A percentile compares a stretch with the other conserved stretches of the same genome.
phyloP scores from a whole-genome alignment of 2,888 invertebrate species.

The Torymus auratus region DNA sequence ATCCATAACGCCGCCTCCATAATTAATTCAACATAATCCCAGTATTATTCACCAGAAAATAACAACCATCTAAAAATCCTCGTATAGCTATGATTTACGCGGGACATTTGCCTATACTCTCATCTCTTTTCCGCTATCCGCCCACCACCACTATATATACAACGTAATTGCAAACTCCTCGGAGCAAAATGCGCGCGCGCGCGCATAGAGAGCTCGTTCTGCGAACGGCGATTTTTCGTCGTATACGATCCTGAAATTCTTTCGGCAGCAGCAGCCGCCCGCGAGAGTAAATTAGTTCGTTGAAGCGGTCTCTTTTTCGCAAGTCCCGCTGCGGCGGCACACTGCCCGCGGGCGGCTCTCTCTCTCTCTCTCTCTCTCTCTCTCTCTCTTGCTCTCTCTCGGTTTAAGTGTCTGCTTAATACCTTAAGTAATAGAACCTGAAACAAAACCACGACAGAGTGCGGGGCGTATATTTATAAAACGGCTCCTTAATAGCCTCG shows the following conservation, averaged over 20 bases:
- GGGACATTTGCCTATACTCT: no score
- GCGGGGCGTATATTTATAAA: constrained; percentile 36
- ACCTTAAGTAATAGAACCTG: constrained; percentile 52
- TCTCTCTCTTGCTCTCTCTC: not conserved
- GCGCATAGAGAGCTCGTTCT: constrained; percentile 26
- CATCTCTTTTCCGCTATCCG: no score
- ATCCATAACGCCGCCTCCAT: no score
- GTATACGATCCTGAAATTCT: constrained; percentile 40
- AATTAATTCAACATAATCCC: no score
- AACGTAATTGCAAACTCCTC: constrained; percentile 34
- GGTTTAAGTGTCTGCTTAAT: constrained; percentile 54
- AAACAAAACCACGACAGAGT: constrained; percentile 37
- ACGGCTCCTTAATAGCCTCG: constrained; percentile 39
- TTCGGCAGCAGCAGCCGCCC: constrained; percentile 34
- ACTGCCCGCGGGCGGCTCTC: constrained; percentile 19
- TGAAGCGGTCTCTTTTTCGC: constrained; percentile 42
- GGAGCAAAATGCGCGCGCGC: constrained; percentile 8
- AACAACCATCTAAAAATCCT: no score
- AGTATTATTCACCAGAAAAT: no score
- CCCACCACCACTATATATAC: not conserved
- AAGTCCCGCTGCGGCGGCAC: constrained; percentile 17
- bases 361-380: no score
- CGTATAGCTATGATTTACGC: no score
- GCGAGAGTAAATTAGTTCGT: constrained; percentile 57
- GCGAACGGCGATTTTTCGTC: constrained; percentile 40